phyloP scores from a whole-genome alignment of 2,888 invertebrate species.

The Arrhopalites spinosus region DNA sequence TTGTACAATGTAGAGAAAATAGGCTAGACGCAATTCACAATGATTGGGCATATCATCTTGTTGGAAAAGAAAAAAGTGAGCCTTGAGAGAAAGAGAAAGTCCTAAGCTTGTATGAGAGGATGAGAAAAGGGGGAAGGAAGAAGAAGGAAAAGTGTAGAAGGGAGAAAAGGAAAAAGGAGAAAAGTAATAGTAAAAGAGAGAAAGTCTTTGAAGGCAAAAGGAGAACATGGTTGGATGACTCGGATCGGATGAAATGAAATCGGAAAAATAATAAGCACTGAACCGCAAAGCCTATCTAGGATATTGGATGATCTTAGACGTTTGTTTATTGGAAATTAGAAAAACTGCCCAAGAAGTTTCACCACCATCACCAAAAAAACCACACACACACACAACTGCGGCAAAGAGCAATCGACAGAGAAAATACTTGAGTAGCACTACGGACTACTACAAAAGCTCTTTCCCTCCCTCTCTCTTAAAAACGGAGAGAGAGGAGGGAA shows the following conservation, averaged over 20 bases:
- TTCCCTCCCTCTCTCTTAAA: neutral
- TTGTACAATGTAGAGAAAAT: no score
- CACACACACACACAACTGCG: neutral
- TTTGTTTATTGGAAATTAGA: conserved; percentile 38
- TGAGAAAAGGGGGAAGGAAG: neutral
- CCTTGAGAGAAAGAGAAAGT: neutral
- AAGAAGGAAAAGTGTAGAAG: neutral
- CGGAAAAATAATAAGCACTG: conserved; percentile 42
- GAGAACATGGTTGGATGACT: conserved; percentile 7
- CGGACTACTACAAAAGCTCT: neutral
- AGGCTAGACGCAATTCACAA: no score
- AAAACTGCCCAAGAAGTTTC: conserved; percentile 28
- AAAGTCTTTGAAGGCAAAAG: neutral
- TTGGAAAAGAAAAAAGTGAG: neutral
- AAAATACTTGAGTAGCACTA: neutral
- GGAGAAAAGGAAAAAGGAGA: neutral
- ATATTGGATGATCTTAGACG: conserved; percentile 36
- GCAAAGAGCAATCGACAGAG: neutral
- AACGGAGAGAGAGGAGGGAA: no score
- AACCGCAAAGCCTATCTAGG: conserved; percentile 41
- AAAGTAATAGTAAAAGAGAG: neutral
- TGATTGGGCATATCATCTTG: no score
- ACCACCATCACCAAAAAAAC: neutral
- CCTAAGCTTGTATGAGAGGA: no score
- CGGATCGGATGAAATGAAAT: conserved; percentile 32